Conservation (phyloP, 2,113 vertebrate species). For the Rhizomys pruinosus region DNA sequence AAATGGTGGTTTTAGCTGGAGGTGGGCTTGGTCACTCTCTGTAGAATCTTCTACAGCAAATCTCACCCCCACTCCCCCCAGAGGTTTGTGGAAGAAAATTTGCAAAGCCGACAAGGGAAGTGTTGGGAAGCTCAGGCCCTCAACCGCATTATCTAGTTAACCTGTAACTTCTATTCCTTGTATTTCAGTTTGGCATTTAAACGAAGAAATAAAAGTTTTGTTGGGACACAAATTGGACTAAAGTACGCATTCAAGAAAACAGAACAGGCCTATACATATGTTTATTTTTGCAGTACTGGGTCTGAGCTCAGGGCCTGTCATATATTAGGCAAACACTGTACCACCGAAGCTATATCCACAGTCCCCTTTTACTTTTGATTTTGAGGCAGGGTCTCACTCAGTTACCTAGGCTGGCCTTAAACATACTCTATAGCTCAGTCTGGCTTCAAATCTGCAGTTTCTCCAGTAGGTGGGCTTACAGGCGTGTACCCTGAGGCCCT, state of each 20-base stretch:
- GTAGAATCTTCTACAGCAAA: neutral
- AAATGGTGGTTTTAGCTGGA: neutral
- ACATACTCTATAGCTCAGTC: neutral
- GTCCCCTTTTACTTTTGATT: neutral
- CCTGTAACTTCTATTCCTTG: neutral
- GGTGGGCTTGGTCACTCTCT: neutral
- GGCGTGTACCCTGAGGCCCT: neutral
- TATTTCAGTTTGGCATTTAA: constrained; percentile 23
- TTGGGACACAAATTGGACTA: constrained; percentile 38
- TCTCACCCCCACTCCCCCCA: neutral
- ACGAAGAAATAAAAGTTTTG: constrained; percentile 48
- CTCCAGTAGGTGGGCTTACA: neutral
- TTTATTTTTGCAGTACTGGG: neutral
- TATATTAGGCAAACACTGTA: neutral
- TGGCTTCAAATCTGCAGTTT: neutral
- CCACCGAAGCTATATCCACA: neutral
- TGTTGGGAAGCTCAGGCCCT: neutral
- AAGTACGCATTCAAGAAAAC: neutral
- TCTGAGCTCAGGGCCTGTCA: no score
- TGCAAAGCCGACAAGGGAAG: neutral
- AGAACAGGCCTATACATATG: constrained; percentile 1
- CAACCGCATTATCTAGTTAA: neutral
- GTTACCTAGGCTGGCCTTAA: neutral
- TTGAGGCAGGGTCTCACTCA: neutral
- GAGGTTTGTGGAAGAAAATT: neutral